Evolutionary conservation across 2,113 vertebrate genomes (phyloP), one percentile per base, ranked within the genome.

Genomic region (Orcinus orca): DNA sequence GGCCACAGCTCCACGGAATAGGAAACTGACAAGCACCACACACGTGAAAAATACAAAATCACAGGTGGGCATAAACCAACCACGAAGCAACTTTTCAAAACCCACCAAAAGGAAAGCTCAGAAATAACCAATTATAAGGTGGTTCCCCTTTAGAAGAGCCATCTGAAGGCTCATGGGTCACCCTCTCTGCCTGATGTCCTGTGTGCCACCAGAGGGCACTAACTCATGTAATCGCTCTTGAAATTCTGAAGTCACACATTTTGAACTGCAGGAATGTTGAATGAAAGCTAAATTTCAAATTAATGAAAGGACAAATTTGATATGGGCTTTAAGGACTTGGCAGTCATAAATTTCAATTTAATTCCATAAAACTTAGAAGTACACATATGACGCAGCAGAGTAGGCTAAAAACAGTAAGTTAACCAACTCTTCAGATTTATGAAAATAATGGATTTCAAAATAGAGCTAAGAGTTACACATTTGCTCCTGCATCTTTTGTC

Each of bases 191-290:
- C 86, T 23, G 44, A 58, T 7, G 26, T 83, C 74, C 95, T 18
- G 23, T 3, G 4, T 25, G 80, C 97, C 98, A 97, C 93, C 95
- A 97, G 97, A 97, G 97, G 98, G 97, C 98, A 97, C 91, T 87
- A 85, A 73, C 25, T 94, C 89, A 20, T 33, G 60, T 29, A 74
- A 1, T 20, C 6, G 0, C 94, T 83, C 79, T 41, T 23, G 41
- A 62, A 70, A 62, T 17, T 20, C 74, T 33, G 3, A 31, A 6
- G 93, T 85, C 71, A 77, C 55, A 8, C 60, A 41, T 29, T 63
- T 85, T 82, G 38, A 95, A 80, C 60, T n/a, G 90, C 80, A 82
- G 71, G 41, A 73, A 92, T 53, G 82, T 0, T 53, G 76, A 93
- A 90, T 71, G 86, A 96, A 88, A 95, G 68, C 93, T 68, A 53